phyloP scores from a whole-genome alignment of 2,797 vertebrate species.

The Diceros bicornis region DNA sequence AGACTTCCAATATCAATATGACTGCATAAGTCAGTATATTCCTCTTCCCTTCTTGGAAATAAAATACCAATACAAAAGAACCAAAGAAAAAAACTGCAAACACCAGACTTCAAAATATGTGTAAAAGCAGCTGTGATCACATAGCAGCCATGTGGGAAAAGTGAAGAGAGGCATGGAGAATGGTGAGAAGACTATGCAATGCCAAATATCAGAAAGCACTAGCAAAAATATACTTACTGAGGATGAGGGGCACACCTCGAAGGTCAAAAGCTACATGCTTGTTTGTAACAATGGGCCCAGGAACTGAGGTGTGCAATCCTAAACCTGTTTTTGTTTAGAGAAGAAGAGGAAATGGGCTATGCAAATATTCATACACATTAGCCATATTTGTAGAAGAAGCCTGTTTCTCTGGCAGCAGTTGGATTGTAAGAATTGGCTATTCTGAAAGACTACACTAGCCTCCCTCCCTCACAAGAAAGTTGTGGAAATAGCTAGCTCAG shows the following conservation, averaged over 20 bases:
- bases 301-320: neutral
- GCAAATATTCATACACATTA: neutral
- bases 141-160: neutral
- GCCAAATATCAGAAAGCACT: neutral
- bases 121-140: neutral
- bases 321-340: neutral
- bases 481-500: neutral
- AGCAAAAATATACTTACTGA: neutral
- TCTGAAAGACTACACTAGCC: neutral
- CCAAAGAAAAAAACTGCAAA: neutral
- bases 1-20: neutral
- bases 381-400: neutral
- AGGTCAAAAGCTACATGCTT: neutral
- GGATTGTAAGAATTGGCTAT: neutral
- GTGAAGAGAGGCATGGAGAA: neutral
- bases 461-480: neutral
- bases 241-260: neutral
- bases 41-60: neutral
- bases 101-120: neutral
- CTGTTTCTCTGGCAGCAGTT: neutral
- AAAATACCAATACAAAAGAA: neutral
- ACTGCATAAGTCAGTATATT: neutral
- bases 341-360: neutral
- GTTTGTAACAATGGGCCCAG: neutral
- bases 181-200: neutral